phyloP scores from a whole-genome alignment of 2,888 invertebrate species.

The Drosophila pseudotalamancana region DNA sequence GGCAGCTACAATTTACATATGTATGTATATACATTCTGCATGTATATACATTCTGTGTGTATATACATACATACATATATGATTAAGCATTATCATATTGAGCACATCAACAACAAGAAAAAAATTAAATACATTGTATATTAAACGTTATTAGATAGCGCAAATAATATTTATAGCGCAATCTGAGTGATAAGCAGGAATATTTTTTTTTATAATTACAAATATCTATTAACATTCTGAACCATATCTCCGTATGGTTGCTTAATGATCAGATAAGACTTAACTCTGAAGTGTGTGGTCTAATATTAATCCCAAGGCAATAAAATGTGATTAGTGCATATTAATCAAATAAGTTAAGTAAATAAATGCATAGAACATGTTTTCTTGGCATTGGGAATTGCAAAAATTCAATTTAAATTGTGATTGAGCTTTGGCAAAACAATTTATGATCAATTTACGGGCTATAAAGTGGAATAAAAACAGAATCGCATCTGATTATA shows the following conservation, averaged over 20 bases:
- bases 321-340: conserved; percentile 43
- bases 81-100: background rate
- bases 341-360: conserved; percentile 30
- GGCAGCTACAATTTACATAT: conserved; percentile 1
- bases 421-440: background rate
- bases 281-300: background rate
- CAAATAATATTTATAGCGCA: conserved; percentile 14
- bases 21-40: background rate
- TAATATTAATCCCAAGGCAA: conserved; percentile 18
- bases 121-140: conserved; percentile 14
- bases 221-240: conserved; percentile 12
- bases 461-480: background rate
- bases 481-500: background rate
- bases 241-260: no score
- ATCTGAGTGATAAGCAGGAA: conserved; percentile 16
- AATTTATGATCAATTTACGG: conserved; percentile 3
- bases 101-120: no score
- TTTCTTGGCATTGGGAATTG: conserved; percentile 28
- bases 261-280: no score
- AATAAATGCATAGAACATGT: conserved; percentile 42
- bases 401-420: conserved; percentile 21
- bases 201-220: background rate
- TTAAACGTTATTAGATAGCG: conserved; percentile 13
- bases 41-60: no score
- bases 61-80: background rate